Conservation (phyloP, 2,888 invertebrate species). For the Camponotus fellah region DNA sequence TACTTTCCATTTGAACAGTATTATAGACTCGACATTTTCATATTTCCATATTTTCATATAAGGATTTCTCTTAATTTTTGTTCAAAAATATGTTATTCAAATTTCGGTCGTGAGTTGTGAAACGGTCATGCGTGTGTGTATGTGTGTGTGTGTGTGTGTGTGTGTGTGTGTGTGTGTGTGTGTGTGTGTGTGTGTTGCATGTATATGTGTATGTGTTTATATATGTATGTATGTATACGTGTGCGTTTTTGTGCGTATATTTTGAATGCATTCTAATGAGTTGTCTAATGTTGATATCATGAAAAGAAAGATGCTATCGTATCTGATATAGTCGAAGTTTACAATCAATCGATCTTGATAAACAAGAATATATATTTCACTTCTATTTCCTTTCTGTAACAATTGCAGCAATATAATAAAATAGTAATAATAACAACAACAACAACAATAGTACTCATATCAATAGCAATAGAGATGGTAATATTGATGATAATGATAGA, state of each 20-base stretch:
- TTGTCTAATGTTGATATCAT: background rate
- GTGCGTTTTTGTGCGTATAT: background rate
- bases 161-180: no score
- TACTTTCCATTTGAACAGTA: no score
- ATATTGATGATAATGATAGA: background rate
- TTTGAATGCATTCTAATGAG: constrained; percentile 37
- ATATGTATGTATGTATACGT: background rate
- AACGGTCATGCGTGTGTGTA: background rate
- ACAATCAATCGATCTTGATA: background rate
- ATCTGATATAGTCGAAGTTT: background rate
- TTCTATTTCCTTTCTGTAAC: constrained; percentile 32
- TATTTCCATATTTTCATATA: no score
- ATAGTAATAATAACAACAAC: constrained; percentile 70
- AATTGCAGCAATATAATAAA: constrained; percentile 35
- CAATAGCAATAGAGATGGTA: background rate
- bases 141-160: background rate
- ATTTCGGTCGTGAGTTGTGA: no score
- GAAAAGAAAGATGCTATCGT: constrained; percentile 10
- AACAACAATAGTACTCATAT: background rate
- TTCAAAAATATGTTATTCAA: no score
- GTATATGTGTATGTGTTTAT: background rate
- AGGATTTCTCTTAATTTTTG: no score
- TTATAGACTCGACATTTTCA: no score
- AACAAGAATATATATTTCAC: constrained; percentile 24
- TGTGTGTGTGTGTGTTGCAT: no score